A percentile compares a stretch with the other conserved stretches of the same genome.
These are phyloP conservation scores for Mesaphorura yosii DNA, from an alignment of 1,140 invertebrate species.

Conservation along the genomic window DNA sequence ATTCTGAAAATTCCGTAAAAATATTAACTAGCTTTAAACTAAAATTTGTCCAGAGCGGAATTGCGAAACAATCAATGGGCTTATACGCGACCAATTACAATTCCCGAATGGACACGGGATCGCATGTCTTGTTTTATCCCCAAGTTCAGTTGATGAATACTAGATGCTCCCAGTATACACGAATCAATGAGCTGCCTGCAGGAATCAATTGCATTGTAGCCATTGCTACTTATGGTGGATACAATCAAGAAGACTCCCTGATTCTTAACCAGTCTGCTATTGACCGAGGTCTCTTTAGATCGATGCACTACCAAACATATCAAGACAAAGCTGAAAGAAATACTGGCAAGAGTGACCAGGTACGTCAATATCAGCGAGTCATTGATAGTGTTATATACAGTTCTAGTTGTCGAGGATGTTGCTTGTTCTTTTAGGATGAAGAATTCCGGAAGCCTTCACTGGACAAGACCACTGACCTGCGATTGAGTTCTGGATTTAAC, in stretches of 20 bases:
- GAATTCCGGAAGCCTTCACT: not conserved
- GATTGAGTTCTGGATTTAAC: not conserved
- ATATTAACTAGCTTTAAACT: not conserved
- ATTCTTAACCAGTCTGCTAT: slow-evolving; percentile 95
- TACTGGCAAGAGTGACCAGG: slow-evolving; percentile 62
- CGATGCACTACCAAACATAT: slow-evolving; percentile 94
- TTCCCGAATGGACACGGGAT: slow-evolving; percentile 94
- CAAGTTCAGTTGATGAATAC: slow-evolving; percentile 74
- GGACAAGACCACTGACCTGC: not conserved
- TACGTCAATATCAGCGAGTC: not conserved
- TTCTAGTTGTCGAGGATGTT: too few species aligned
- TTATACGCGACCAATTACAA: slow-evolving; percentile 98
- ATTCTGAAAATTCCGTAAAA: not conserved
- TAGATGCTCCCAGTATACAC: slow-evolving; percentile 39
- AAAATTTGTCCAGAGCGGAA: slow-evolving; percentile 64
- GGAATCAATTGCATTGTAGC: slow-evolving; percentile 97
- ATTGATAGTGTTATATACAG: too few species aligned
- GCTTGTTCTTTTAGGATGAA: not conserved
- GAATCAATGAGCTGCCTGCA: slow-evolving; percentile 84
- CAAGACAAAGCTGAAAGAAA: slow-evolving; percentile 91
- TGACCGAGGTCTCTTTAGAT: slow-evolving; percentile 95
- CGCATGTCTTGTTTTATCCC: slow-evolving; percentile 94
- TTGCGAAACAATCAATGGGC: slow-evolving; percentile 99
- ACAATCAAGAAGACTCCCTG: slow-evolving; percentile 98
- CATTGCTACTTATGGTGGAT: slow-evolving; percentile 94